Evolutionary conservation across 2,113 vertebrate species (phyloP).

Genomic region (Pollimyrus isidori): DNA sequence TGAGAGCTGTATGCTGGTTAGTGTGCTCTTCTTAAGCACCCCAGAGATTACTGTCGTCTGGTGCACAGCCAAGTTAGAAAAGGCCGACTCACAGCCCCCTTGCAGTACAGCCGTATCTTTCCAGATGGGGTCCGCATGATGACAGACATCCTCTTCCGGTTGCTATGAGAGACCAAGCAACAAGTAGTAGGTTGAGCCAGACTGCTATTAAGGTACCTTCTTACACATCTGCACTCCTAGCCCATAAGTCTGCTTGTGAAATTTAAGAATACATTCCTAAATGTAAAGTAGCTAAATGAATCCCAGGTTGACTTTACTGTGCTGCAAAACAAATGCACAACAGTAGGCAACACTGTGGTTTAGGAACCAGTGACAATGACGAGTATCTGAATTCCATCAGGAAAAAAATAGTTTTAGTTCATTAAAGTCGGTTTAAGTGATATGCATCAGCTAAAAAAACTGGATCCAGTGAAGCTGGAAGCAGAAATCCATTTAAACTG

Average conservation of each 20-base stretch:
- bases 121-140: constrained; percentile 93
- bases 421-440: neutral
- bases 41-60: neutral
- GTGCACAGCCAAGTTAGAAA: neutral
- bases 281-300: neutral
- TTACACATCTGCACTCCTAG: neutral
- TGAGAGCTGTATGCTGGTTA: neutral
- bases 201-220: neutral
- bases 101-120: constrained; percentile 96
- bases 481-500: neutral
- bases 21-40: neutral
- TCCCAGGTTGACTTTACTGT: neutral
- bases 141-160: constrained; percentile 96
- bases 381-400: neutral
- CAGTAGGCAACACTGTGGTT: neutral
- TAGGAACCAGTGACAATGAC: neutral
- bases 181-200: neutral
- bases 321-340: neutral
- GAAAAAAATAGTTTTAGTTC: neutral
- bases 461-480: neutral
- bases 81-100: constrained; percentile 90
- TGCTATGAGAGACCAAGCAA: constrained; percentile 53
- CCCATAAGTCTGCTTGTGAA: neutral
- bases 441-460: neutral
- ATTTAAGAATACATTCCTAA: neutral